Conservation (phyloP, 1,140 invertebrate genomes). For the Frieseomelitta varia region DNA sequence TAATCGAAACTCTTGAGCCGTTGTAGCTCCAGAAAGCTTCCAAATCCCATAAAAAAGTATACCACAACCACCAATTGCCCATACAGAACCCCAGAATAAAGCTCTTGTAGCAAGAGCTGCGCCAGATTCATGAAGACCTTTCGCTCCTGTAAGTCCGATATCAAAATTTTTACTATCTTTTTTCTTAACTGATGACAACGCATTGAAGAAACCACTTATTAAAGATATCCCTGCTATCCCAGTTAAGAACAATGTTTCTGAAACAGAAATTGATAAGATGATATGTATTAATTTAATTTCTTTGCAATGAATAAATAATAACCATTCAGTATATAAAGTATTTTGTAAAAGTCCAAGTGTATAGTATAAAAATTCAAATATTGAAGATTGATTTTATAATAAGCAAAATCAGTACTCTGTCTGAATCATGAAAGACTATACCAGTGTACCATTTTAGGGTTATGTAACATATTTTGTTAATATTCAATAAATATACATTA, state of each 20-base stretch:
- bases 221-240: constrained; percentile 90
- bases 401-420: too few species aligned
- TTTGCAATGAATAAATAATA: too few species aligned
- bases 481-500: not conserved
- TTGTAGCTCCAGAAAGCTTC: constrained; percentile 93
- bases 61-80: constrained; percentile 91
- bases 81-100: constrained; percentile 92
- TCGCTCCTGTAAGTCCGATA: constrained; percentile 86
- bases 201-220: constrained; percentile 90
- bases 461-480: constrained; percentile 1
- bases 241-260: constrained; percentile 87
- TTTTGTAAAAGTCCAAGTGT: too few species aligned
- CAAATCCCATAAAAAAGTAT: constrained; percentile 92
- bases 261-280: constrained; percentile 19
- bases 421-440: too few species aligned
- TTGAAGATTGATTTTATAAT: not conserved
- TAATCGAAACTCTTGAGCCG: constrained; percentile 88
- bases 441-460: too few species aligned
- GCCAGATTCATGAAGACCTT: constrained; percentile 89
- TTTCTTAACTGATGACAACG: constrained; percentile 89
- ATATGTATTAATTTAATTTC: too few species aligned
- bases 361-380: not conserved
- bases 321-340: too few species aligned
- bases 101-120: constrained; percentile 90
- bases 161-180: constrained; percentile 90